Evolutionary conservation across 1,140 invertebrate species (phyloP), one percentile per base, ranked within the genome.

Genomic region (Drusus annulatus): DNA sequence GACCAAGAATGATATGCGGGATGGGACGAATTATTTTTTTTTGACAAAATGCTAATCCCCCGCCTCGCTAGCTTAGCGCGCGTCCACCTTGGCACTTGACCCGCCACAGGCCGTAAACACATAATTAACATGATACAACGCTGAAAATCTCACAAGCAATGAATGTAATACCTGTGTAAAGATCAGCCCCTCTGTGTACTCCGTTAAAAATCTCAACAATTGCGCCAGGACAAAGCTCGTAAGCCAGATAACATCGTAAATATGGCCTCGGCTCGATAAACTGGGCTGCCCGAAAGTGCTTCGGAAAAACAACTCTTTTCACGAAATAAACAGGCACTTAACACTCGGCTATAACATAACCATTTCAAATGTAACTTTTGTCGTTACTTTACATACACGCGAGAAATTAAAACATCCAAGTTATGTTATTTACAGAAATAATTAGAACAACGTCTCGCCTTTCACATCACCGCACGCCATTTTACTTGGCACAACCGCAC

Each of bases 241-340:
- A 89, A 85, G 83, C 87, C 87, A 90, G 89, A 89, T 90, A 90
- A 89, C 89, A 90, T 90, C 88, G 88, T 90, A 89, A 90, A 90
- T 90, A 90, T 90, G 89, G 89, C 89, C 88, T 90, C 85, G 86
- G 86, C 85, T 89, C 85, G 86, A 86, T 87, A 80, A 80, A 80
- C 79, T 79, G 60, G 78, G 78, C 78, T 80, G 79, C 71, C 79
- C 74, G 71, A 74, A 63, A 79, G 56, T 62, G 74, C 74, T 68
- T 71, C 71, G 68, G 23, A 19, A 56, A 76, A 80, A 80, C 74
- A 76, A 52, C 23, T 68, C 36, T 62, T 19, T 75, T 76, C 65
- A 65, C 71, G 51, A 65, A 63, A 56, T 51, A 65, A 50, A 17
- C 28, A 76, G 71, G 71, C 79, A 80, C 71, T 75, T 76, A 23